Conservation (phyloP, 2,113 vertebrate species). For the Clarias gariepinus region DNA sequence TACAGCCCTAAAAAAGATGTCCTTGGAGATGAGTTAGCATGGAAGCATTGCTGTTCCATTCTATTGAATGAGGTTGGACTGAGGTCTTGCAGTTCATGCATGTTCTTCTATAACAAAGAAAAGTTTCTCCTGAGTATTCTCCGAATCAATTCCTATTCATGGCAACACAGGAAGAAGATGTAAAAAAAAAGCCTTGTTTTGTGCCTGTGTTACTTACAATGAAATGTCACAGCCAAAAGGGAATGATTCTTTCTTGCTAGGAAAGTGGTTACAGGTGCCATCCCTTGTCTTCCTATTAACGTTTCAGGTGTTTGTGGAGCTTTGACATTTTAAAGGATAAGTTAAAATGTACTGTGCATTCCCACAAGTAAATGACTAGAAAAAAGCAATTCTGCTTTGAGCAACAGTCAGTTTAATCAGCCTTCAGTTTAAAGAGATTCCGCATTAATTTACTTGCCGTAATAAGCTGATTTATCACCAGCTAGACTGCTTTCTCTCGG, state of each 20-base stretch:
- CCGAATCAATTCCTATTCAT: slow-evolving; percentile 23
- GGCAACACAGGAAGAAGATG: not conserved
- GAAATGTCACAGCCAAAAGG: slow-evolving; percentile 34
- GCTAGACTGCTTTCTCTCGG: not conserved
- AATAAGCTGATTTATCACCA: not conserved
- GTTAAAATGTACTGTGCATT: slow-evolving; percentile 11
- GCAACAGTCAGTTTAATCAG: not conserved
- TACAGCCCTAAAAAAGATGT: slow-evolving; percentile 85
- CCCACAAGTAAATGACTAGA: not conserved
- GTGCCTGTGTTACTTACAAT: slow-evolving; percentile 21
- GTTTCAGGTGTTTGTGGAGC: slow-evolving; percentile 17
- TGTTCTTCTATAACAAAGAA: slow-evolving; percentile 22
- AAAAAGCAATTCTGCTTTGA: slow-evolving; percentile 19
- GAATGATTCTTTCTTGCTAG: slow-evolving; percentile 9
- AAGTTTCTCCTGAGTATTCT: not conserved
- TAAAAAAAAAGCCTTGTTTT: not conserved
- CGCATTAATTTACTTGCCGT: slow-evolving; percentile 1
- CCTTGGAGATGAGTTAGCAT: slow-evolving; percentile 88
- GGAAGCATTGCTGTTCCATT: slow-evolving; percentile 64
- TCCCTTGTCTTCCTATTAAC: slow-evolving; percentile 27
- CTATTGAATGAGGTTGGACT: not conserved
- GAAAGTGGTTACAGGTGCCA: slow-evolving; percentile 15
- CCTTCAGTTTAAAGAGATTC: not conserved
- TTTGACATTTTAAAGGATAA: slow-evolving; percentile 30
- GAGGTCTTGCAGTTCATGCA: not conserved